Conservation (phyloP, 2,113 vertebrate species). For the Sebastes fasciatus region DNA sequence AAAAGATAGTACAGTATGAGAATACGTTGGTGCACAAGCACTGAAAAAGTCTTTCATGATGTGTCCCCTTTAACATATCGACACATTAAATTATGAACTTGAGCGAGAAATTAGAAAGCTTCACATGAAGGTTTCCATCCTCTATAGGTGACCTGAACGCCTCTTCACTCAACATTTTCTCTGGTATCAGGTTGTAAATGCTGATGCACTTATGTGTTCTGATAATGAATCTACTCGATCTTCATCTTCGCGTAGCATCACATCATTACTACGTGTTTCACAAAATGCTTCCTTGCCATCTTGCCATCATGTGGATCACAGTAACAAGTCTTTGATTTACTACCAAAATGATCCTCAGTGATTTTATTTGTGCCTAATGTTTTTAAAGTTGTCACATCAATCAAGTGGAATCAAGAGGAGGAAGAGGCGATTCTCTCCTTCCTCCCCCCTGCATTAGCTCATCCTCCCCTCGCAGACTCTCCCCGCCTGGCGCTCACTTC, state of each 20-base stretch:
- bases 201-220: constrained; percentile 35
- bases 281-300: constrained; percentile 42
- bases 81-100: not conserved
- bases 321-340: constrained; percentile 74
- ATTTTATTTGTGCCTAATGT: constrained; percentile 76
- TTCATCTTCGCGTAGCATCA: constrained; percentile 28
- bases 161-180: constrained; percentile 16
- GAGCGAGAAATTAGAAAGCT: not conserved
- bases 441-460: constrained; percentile 74
- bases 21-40: too few species aligned
- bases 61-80: not conserved
- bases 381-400: constrained; percentile 79
- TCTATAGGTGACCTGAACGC: not conserved
- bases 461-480: constrained; percentile 67
- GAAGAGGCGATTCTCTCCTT: constrained; percentile 61
- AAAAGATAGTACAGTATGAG: too few species aligned
- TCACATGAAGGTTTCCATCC: not conserved
- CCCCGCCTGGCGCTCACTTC: constrained; percentile 67
- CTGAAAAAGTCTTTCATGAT: too few species aligned
- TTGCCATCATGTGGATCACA: constrained; percentile 37
- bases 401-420: constrained; percentile 71
- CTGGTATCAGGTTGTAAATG: constrained; percentile 28
- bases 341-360: constrained; percentile 58
- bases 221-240: constrained; percentile 56
- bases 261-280: constrained; percentile 40